Percentiles rank a stretch among this genome's conserved stretches.
Conservation (phyloP, 2,888 invertebrate species). For the Celastrina argiolus region DNA sequence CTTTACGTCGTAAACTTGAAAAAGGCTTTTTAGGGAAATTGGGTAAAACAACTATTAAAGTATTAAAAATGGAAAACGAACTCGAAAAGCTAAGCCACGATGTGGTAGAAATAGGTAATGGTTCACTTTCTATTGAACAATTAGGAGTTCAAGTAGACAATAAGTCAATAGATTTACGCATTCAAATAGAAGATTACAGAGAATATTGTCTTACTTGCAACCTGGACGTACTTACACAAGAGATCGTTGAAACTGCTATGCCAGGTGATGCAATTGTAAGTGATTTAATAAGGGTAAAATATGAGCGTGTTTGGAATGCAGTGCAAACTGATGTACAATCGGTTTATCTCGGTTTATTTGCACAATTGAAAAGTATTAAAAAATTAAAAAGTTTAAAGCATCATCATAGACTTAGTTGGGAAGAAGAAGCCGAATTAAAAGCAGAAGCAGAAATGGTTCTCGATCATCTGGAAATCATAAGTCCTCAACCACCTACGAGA, state of each 20-base stretch:
- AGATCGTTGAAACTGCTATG: background rate
- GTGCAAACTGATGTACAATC: conserved; percentile 27
- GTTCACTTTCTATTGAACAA: background rate
- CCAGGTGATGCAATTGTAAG: conserved; percentile 30
- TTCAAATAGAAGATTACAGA: background rate
- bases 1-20: background rate
- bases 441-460: conserved; percentile 34
- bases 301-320: conserved; percentile 30
- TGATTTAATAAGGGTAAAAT: conserved; percentile 34
- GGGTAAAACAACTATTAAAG: background rate
- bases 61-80: background rate
- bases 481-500: conserved; percentile 29
- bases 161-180: background rate
- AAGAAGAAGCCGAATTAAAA: conserved; percentile 32
- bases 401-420: conserved; percentile 34
- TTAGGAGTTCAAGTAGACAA: background rate
- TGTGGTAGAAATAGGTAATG: background rate
- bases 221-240: background rate
- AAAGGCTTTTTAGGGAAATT: background rate
- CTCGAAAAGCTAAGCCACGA: background rate
- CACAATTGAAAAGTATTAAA: conserved; percentile 27
- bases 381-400: background rate
- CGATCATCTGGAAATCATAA: conserved; percentile 28
- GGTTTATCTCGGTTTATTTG: conserved; percentile 37
- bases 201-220: background rate